Evolutionary conservation across 2,888 invertebrate genomes (phyloP).

Genomic region (Pherbina coryleti): DNA sequence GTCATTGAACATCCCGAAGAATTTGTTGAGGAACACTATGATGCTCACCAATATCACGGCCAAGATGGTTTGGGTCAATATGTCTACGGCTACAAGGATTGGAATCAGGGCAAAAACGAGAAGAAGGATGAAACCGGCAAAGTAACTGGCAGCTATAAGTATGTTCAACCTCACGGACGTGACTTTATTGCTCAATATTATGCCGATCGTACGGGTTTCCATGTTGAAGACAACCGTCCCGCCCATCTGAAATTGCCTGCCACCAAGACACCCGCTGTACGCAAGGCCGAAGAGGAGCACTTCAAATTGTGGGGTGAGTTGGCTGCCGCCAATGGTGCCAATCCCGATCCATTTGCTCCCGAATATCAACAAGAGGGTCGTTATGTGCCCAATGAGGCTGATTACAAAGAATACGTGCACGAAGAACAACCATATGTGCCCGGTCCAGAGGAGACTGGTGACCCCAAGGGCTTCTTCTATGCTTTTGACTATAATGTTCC

Average conservation of each 20-base stretch:
- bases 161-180: conserved; percentile 72
- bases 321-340: conserved; percentile 72
- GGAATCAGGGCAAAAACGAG: conserved; percentile 81
- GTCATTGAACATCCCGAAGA: conserved; percentile 76
- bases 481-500: conserved; percentile 78
- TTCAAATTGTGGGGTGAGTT: conserved; percentile 78
- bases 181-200: conserved; percentile 74
- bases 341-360: conserved; percentile 69
- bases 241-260: conserved; percentile 75
- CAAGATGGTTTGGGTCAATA: conserved; percentile 80
- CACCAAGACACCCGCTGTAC: conserved; percentile 79
- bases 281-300: conserved; percentile 78
- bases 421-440: conserved; percentile 66
- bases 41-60: conserved; percentile 80
- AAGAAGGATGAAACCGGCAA: conserved; percentile 77
- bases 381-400: conserved; percentile 58
- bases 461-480: conserved; percentile 81
- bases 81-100: conserved; percentile 80
- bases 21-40: conserved; percentile 79
- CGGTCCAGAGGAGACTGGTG: conserved; percentile 71
- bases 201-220: conserved; percentile 83
- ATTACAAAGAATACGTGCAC: conserved; percentile 63
- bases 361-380: conserved; percentile 64
- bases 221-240: conserved; percentile 81
- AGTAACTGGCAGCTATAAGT: conserved; percentile 80